Conservation (phyloP, 2,797 vertebrate genomes). For the Typhlichthys eigenmanni region DNA sequence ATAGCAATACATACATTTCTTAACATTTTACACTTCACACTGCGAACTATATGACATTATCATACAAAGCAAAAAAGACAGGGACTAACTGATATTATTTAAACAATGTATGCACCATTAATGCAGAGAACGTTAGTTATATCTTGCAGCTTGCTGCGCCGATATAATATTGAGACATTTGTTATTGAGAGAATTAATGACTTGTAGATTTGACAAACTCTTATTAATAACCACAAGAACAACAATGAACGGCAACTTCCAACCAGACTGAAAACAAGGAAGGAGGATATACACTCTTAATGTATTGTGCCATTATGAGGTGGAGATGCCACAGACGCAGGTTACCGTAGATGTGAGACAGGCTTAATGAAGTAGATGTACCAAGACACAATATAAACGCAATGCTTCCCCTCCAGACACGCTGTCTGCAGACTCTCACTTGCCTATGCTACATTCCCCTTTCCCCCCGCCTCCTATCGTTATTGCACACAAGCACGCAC, state of each 20-base stretch:
- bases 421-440: conserved; percentile 56
- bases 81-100: too few relatives aligned
- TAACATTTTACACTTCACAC: too few relatives aligned
- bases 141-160: too few relatives aligned
- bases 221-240: too few relatives aligned
- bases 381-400: conserved; percentile 63
- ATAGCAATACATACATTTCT: too few relatives aligned
- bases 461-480: conserved; percentile 58
- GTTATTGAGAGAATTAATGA: too few relatives aligned
- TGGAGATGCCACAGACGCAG: conserved; percentile 25
- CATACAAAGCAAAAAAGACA: too few relatives aligned
- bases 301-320: conserved; percentile 38
- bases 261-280: conserved; percentile 7
- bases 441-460: conserved; percentile 48
- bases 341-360: conserved; percentile 13
- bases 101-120: too few relatives aligned
- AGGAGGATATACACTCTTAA: conserved; percentile 2
- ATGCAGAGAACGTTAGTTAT: too few relatives aligned
- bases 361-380: conserved; percentile 58
- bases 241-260: conserved; percentile 6
- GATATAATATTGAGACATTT: too few relatives aligned
- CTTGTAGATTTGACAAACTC: too few relatives aligned
- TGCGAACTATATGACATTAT: too few relatives aligned
- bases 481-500: conserved; percentile 38
- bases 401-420: conserved; percentile 54